These are phyloP conservation scores for Ectropis grisescens DNA, from an alignment of 1,140 invertebrate genomes.

Conservation along the genomic window DNA sequence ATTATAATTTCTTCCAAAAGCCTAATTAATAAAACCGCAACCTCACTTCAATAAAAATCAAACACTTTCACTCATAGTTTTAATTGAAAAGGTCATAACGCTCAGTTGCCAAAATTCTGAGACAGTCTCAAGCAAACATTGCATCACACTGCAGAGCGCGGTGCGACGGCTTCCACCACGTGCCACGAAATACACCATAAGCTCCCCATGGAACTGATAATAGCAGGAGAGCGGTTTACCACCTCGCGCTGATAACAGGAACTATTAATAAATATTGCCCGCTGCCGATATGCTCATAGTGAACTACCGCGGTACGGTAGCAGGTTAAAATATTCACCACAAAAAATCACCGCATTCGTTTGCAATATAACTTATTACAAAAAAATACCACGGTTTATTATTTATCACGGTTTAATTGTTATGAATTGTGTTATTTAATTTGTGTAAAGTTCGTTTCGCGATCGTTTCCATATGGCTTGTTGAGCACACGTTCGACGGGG, in stretches of 20 bases:
- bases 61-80: slow-evolving; percentile 17
- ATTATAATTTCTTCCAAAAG: slow-evolving; percentile 24
- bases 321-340: slow-evolving; percentile 59
- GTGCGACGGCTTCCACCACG: slow-evolving; percentile 49
- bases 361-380: too few relatives aligned
- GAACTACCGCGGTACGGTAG: slow-evolving; percentile 7
- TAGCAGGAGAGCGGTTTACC: slow-evolving; percentile 16
- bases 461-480: slow-evolving; percentile 25
- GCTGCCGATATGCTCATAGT: slow-evolving; percentile 10
- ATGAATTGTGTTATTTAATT: too few relatives aligned
- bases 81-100: slow-evolving; percentile 9
- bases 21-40: slow-evolving; percentile 1
- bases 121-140: slow-evolving; percentile 47
- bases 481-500: slow-evolving; percentile 30
- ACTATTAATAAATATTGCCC: slow-evolving; percentile 22
- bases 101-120: slow-evolving; percentile 26
- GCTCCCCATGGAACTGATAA: slow-evolving; percentile 34
- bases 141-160: slow-evolving; percentile 42
- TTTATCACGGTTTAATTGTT: too few relatives aligned
- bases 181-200: slow-evolving; percentile 34
- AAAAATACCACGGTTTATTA: too few relatives aligned
- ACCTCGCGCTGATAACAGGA: slow-evolving; percentile 40
- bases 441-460: slow-evolving; percentile 17
- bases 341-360: too few relatives aligned
- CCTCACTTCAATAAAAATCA: slow-evolving; percentile 2